These are phyloP conservation scores for Microchrysa polita DNA, from an alignment of 2,888 invertebrate species.

Conservation along the genomic window DNA sequence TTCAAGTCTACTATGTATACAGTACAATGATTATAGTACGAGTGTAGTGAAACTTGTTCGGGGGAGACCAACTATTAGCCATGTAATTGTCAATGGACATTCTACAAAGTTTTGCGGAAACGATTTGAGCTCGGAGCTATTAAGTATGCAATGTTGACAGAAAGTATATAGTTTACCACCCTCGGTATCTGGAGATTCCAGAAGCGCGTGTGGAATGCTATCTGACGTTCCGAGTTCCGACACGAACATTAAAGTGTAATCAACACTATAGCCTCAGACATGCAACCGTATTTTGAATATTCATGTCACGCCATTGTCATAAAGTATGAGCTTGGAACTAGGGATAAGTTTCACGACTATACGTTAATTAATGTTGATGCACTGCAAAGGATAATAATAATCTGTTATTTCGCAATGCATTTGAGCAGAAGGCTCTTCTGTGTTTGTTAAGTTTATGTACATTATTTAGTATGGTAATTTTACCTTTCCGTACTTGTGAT, in stretches of 20 bases:
- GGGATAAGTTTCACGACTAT: background rate
- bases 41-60: background rate
- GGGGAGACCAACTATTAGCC: background rate
- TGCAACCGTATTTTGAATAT: constrained; percentile 36
- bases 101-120: background rate
- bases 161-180: background rate
- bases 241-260: constrained; percentile 23
- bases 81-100: constrained; percentile 10
- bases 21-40: too few relatives aligned
- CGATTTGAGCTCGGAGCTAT: constrained; percentile 3
- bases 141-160: constrained; percentile 6
- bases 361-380: constrained; percentile 13
- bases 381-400: too few relatives aligned
- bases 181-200: constrained; percentile 6
- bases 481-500: too few relatives aligned
- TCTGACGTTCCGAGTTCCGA: background rate
- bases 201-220: background rate
- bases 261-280: constrained; percentile 27
- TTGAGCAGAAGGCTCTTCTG: too few relatives aligned
- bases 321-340: constrained; percentile 10
- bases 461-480: too few relatives aligned
- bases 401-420: too few relatives aligned
- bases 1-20: too few relatives aligned
- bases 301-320: constrained; percentile 38
- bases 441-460: too few relatives aligned